Base-by-base conservation (phyloP, 2,797 vertebrate genomes). In the Pangasius larnaudii region DNA sequence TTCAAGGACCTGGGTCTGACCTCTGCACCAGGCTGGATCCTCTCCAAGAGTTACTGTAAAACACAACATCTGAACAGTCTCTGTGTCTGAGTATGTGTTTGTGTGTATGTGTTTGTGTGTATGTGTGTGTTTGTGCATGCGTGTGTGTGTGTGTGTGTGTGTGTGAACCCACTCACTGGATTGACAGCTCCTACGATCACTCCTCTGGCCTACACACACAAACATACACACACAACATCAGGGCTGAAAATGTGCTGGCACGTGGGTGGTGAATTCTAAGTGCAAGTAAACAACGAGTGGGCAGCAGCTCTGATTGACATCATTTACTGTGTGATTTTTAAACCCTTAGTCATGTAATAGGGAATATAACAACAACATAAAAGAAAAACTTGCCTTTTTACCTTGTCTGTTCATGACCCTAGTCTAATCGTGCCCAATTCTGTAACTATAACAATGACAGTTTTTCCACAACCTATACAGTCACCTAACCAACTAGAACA, bases 241-340 rank as follows among this genome's bases (percentile, higher is more conserved):
- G 84, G 75, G 84, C 56, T 88, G 39, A n/a, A 85, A 88, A 85
- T 72, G 78, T 75, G 87, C 61, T 80, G 49, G 78, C 51, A 89
- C 51, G 88, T 89, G 88, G 88, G 88, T 83, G 88, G 79, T 83
- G 79, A 77, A 83, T 86, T 74, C 58, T 75, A 86, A 89, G 88
- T 65, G 85, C 77, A 89, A 83, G 79, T 89, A 86, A 89, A 89
- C 79, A 86, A 59, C 19, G 58, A 67, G 71, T 89, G 75, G 85
- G 79, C 19, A 58, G 79, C 74, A 65, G 30, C 79, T 86, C 69
- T 86, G 88, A 89, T 82, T 89, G 85, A 89, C 85, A 51, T 86
- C 58, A 81, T 86, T 79, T 85, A 42, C 77, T 74, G 53, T 88
- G 49, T 58, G 83, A 80, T 84, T 89, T 86, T 84, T 16, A 46